Percentiles rank a stretch among this genome's conserved stretches.
Evolutionary conservation across 2,113 vertebrate genomes (phyloP).

Genomic region (Arizona elegans): DNA sequence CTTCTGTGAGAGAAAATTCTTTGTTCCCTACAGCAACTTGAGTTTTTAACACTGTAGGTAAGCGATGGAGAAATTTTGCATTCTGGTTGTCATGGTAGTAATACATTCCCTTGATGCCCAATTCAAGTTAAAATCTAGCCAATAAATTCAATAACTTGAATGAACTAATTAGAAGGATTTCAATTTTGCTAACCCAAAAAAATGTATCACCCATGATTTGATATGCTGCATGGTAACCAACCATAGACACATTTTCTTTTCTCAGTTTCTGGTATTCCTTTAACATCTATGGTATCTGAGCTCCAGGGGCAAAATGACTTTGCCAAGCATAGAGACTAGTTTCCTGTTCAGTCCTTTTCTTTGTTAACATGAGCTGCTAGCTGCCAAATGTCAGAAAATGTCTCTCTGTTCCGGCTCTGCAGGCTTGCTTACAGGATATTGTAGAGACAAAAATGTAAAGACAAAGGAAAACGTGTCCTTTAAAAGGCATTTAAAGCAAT

Average conservation of each 20-base stretch:
- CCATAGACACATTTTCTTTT: not conserved
- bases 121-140: slow-evolving; percentile 4
- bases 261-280: not conserved
- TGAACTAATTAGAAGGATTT: not conserved
- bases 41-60: not conserved
- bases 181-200: not conserved
- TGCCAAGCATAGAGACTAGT: slow-evolving; percentile 24
- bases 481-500: slow-evolving; percentile 59
- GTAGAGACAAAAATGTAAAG: slow-evolving; percentile 33
- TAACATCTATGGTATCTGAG: slow-evolving; percentile 40
- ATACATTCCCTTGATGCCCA: slow-evolving; percentile 52
- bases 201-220: not conserved
- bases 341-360: slow-evolving; percentile 37
- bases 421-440: not conserved
- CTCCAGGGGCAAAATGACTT: slow-evolving; percentile 40
- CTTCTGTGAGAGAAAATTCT: slow-evolving; percentile 20
- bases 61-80: not conserved
- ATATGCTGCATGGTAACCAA: slow-evolving; percentile 37
- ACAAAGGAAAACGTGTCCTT: slow-evolving; percentile 66
- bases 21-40: slow-evolving; percentile 32
- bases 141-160: slow-evolving; percentile 16
- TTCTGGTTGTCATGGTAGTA: not conserved
- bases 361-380: slow-evolving; percentile 33
- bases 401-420: slow-evolving; percentile 47
- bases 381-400: slow-evolving; percentile 60